phyloP scores from a whole-genome alignment of 1,140 invertebrate genomes.

The Brachionus plicatilis region DNA sequence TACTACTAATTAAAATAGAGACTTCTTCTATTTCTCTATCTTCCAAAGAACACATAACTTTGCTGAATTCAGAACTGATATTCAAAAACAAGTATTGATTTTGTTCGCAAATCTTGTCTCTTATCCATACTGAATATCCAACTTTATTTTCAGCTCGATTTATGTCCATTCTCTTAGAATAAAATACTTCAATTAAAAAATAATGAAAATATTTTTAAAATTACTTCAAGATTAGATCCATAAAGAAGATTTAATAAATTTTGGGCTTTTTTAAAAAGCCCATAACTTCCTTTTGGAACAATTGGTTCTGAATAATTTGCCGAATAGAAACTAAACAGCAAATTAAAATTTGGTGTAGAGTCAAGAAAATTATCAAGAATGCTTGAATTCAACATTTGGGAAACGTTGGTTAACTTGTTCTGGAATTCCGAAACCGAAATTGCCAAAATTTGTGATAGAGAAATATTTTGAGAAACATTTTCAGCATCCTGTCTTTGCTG shows the following conservation, averaged over 20 bases:
- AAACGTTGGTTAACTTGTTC: not conserved
- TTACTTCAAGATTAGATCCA: not conserved
- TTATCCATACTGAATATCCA: not conserved
- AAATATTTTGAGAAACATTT: not conserved
- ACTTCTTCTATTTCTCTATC: not conserved
- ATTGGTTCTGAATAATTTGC: not conserved
- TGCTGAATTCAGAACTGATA: not conserved
- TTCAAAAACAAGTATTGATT: not conserved
- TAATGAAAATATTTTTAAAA: not conserved
- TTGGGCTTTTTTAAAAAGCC: not conserved
- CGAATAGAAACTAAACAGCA: not conserved
- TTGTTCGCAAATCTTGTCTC: not conserved
- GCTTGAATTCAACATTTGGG: not conserved
- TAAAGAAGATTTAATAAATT: conserved; percentile 11
- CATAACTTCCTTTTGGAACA: not conserved
- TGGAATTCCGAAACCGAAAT: not conserved
- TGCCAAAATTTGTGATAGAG: not conserved
- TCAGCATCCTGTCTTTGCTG: not conserved
- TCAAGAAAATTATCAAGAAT: not conserved
- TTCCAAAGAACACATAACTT: not conserved
- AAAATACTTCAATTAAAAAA: not conserved
- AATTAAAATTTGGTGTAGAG: conserved; percentile 20
- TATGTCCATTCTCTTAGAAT: not conserved
- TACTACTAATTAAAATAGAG: not conserved
- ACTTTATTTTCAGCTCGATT: not conserved